A percentile compares a stretch with the other conserved stretches of the same genome.
phyloP scores from a whole-genome alignment of 2,113 vertebrate species.

The Axis porcinus region DNA sequence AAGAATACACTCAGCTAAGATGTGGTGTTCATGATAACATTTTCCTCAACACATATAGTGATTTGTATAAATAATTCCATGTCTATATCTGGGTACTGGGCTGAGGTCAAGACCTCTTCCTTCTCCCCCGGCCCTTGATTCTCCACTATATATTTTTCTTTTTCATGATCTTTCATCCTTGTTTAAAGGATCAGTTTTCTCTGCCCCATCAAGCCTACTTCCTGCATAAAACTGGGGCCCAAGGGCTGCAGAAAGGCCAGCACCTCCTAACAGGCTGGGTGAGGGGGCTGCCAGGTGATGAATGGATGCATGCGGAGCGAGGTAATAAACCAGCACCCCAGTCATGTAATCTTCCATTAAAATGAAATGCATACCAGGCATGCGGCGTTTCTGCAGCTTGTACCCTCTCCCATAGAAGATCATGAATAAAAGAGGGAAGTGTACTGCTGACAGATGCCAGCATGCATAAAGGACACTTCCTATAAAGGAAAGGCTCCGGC shows the following conservation, averaged over 20 bases:
- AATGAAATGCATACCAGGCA: constrained; percentile 83
- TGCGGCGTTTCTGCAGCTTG: constrained; percentile 78
- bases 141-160: neutral
- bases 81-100: neutral
- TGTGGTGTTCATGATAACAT: no score
- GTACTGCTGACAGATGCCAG: constrained; percentile 84
- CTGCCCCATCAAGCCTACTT: neutral
- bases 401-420: constrained; percentile 81
- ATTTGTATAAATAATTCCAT: neutral
- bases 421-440: constrained; percentile 83
- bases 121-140: neutral
- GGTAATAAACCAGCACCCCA: constrained; percentile 82
- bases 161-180: constrained; percentile 42
- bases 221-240: neutral
- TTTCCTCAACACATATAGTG: neutral
- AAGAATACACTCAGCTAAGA: neutral
- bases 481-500: constrained; percentile 82
- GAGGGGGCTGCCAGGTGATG: constrained; percentile 76
- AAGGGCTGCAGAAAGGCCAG: constrained; percentile 70
- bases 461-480: constrained; percentile 84
- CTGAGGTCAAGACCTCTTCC: neutral
- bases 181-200: neutral
- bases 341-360: constrained; percentile 83
- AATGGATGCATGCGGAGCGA: constrained; percentile 78
- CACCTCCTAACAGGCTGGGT: constrained; percentile 68